phyloP scores from a whole-genome alignment of 2,113 vertebrate species.

The Pseudolaguvia tuberculata region DNA sequence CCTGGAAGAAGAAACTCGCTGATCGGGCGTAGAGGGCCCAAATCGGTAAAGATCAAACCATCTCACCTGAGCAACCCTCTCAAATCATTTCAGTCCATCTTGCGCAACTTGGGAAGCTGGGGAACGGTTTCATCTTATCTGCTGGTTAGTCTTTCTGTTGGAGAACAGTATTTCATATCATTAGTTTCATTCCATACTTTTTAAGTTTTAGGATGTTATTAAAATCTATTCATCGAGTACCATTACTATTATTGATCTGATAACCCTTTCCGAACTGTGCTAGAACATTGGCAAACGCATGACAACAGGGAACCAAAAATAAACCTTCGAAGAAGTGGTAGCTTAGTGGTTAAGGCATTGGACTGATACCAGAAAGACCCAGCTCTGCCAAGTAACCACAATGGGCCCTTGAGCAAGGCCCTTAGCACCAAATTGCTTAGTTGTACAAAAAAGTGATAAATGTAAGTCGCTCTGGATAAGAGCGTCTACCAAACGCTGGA shows the following conservation, averaged over 20 bases:
- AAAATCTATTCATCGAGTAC: slow-evolving; percentile 25
- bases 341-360: too few species aligned
- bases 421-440: too few species aligned
- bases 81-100: slow-evolving; percentile 51
- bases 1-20: slow-evolving; percentile 53
- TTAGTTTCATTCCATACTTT: slow-evolving; percentile 14
- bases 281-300: neutral
- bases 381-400: too few species aligned
- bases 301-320: too few species aligned
- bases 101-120: slow-evolving; percentile 37
- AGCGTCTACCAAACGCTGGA: too few species aligned
- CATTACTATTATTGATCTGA: slow-evolving; percentile 23
- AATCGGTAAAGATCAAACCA: slow-evolving; percentile 51
- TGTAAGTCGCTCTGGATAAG: too few species aligned
- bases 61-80: slow-evolving; percentile 37
- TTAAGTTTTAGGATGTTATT: slow-evolving; percentile 6
- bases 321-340: too few species aligned
- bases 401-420: too few species aligned
- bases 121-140: slow-evolving; percentile 47
- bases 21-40: slow-evolving; percentile 49
- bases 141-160: slow-evolving; percentile 16
- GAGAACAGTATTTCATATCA: slow-evolving; percentile 23
- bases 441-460: too few species aligned
- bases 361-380: too few species aligned
- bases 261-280: neutral